Conservation (phyloP, 2,797 vertebrate species). For the Gymnoscopelus microlampas region DNA sequence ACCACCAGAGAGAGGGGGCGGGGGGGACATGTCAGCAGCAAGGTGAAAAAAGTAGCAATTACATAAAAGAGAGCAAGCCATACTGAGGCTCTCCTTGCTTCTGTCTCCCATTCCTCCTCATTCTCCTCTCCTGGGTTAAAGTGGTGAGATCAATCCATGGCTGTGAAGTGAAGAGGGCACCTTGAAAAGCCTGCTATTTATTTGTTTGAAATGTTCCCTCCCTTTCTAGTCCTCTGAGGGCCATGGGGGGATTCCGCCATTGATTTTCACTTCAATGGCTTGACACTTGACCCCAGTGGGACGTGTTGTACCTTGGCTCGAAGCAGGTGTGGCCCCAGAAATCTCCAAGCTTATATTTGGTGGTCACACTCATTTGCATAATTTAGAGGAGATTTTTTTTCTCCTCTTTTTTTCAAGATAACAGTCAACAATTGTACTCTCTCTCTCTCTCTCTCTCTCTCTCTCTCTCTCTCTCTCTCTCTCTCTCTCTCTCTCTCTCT, state of each 20-base stretch:
- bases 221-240: slow-evolving; percentile 70
- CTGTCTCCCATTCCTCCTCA: slow-evolving; percentile 45
- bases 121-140: slow-evolving; percentile 66
- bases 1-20: slow-evolving; percentile 20
- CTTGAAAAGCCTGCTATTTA: slow-evolving; percentile 78
- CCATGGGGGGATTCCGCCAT: slow-evolving; percentile 66
- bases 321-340: slow-evolving; percentile 57
- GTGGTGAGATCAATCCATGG: slow-evolving; percentile 70
- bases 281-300: slow-evolving; percentile 70
- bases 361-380: slow-evolving; percentile 49
- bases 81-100: slow-evolving; percentile 47
- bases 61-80: slow-evolving; percentile 57
- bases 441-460: too few relatives aligned
- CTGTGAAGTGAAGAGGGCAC: slow-evolving; percentile 79
- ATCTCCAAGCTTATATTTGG: slow-evolving; percentile 35
- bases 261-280: slow-evolving; percentile 81
- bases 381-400: slow-evolving; percentile 43
- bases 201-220: slow-evolving; percentile 78
- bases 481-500: slow-evolving; percentile 1
- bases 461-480: too few relatives aligned
- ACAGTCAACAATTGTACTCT: not conserved
- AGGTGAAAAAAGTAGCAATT: slow-evolving; percentile 68
- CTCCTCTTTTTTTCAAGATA: slow-evolving; percentile 31
- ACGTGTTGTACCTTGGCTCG: slow-evolving; percentile 53
- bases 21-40: slow-evolving; percentile 49